A percentile compares a stretch with the other conserved stretches of the same genome.
These are phyloP conservation scores for Leuciscus idus DNA, from an alignment of 2,113 vertebrate genomes.

Conservation along the genomic window DNA sequence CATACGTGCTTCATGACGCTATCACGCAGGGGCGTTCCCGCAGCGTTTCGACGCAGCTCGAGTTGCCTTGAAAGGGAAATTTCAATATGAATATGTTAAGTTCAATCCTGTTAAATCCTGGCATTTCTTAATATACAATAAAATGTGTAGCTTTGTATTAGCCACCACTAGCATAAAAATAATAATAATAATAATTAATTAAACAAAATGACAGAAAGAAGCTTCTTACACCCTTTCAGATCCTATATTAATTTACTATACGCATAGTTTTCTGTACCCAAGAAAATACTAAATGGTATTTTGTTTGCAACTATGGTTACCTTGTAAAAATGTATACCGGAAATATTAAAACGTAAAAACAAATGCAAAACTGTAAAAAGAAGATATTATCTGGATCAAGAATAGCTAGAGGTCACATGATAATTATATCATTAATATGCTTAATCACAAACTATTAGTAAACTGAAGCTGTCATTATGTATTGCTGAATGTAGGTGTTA, in stretches of 20 bases:
- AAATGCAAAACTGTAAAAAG: neutral
- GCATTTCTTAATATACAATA: neutral
- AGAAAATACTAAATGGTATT: neutral
- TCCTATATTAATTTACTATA: neutral
- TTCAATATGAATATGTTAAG: no score
- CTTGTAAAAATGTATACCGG: neutral
- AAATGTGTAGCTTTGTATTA: neutral
- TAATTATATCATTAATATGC: constrained; percentile 55
- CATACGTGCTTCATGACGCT: no score
- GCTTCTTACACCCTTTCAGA: neutral
- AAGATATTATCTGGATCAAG: neutral
- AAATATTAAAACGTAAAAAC: neutral
- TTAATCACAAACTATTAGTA: constrained; percentile 2
- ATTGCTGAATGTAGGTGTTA: constrained; percentile 6
- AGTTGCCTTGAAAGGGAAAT: no score
- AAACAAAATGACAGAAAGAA: neutral
- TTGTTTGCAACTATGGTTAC: neutral
- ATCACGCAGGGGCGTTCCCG: no score
- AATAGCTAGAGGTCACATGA: constrained; percentile 71
- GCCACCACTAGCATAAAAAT: neutral
- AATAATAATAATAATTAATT: neutral
- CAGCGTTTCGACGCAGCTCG: no score
- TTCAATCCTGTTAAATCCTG: no score
- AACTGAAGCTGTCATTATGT: neutral
- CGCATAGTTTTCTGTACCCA: neutral